Evolutionary conservation across 2,113 vertebrate species (phyloP), one percentile per base, ranked within the genome.

Genomic region (Xiphophorus maculatus): DNA sequence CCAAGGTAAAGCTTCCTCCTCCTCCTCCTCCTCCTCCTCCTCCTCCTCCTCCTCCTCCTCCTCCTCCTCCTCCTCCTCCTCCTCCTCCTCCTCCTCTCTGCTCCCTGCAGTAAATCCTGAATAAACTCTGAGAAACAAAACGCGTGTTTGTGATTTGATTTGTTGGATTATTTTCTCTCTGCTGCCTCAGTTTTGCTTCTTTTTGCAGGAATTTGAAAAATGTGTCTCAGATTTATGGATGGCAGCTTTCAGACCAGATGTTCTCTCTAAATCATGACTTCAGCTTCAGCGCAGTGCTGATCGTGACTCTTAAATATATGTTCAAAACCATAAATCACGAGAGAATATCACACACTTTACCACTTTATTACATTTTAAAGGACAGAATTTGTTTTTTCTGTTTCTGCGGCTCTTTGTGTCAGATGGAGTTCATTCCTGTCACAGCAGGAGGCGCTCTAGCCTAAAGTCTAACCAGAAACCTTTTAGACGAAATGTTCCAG

Each of bases 1-100:
- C 77, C 94, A 95, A 98, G 97, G 97, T 99, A 98, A 96, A 88
- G 63, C 80, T n/a, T 79, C 66, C 75, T 82, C 48, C 33, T 62
- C 66, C n/a, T 27, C 76, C 32, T 22, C 48, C 61, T 69, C 76
- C 81, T 19, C 8, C 32, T 64, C 35, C 48, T 72, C 58, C 62
- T 63, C 1, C 30, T 30, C 51, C 28, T 68, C 74, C 2, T 37
- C 10, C 10, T 37, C 2, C 29, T 72, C 63, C 54, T 66, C 1
- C 30, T 30, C 51, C 40, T 68, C 77, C 28, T 30, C 42, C 28
- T 68, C 74, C 2, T 37, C 10, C 0, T 37, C 35, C 40, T 72
- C 63, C 54, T 66, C 1, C 28, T 30, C 51, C 33, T 68, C 3
- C 51, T 63, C 77, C 29, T 73, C 9, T n/a, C 25, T 66, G 13